Percentiles rank a stretch among this genome's conserved stretches.
These are phyloP conservation scores for Xylota segnis DNA, from an alignment of 2,888 invertebrate genomes.

Conservation along the genomic window DNA sequence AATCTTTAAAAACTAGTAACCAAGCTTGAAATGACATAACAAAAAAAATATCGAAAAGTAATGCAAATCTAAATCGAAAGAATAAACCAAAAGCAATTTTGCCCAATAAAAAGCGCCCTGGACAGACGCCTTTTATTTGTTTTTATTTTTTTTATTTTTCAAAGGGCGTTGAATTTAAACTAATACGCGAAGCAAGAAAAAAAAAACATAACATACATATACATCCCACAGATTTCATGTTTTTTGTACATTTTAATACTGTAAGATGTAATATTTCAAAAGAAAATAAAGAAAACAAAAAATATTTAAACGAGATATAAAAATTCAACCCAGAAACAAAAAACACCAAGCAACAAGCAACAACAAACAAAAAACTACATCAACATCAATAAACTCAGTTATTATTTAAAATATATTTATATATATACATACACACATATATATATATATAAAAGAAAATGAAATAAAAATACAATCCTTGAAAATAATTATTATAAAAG, in stretches of 20 bases:
- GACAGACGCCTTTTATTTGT: conserved; percentile 5
- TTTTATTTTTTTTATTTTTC: background rate
- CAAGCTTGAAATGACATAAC: background rate
- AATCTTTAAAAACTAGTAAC: conserved; percentile 8
- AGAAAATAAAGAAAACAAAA: conserved; percentile 2
- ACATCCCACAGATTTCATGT: conserved; percentile 23
- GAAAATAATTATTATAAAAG: conserved; percentile 19
- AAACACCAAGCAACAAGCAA: conserved; percentile 11
- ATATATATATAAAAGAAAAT: conserved; percentile 3
- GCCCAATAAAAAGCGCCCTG: background rate
- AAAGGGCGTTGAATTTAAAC: background rate
- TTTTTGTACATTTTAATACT: conserved; percentile 25
- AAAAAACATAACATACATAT: background rate
- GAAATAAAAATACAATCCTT: conserved; percentile 28
- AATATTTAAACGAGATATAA: conserved; percentile 8
- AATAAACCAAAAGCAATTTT: conserved; percentile 16
- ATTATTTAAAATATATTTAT: conserved; percentile 14
- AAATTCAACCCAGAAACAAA: conserved; percentile 2
- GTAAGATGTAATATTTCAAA: conserved; percentile 14
- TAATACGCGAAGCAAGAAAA: conserved; percentile 4
- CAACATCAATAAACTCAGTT: conserved; percentile 41
- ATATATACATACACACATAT: background rate
- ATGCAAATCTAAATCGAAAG: conserved; percentile 8
- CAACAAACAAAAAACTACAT: conserved; percentile 14
- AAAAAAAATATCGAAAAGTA: conserved; percentile 1